A percentile compares a stretch with the other conserved stretches of the same genome.
These are phyloP conservation scores for Paguma larvata DNA, from an alignment of 2,797 vertebrate species.

Conservation along the genomic window DNA sequence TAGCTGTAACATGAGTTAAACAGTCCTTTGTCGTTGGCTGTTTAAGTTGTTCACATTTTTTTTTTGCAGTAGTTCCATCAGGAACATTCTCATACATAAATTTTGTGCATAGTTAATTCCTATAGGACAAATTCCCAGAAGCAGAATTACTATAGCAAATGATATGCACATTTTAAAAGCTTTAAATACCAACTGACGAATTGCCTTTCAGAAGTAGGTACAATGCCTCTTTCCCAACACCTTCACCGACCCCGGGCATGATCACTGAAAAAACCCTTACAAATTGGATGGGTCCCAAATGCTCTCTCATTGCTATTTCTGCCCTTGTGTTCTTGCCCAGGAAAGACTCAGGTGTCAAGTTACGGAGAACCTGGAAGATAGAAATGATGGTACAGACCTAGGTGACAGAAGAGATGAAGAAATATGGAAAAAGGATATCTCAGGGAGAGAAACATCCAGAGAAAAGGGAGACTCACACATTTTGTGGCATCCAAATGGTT, in stretches of 20 bases:
- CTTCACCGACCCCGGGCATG: not conserved
- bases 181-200: slow-evolving; percentile 61
- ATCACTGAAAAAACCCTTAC: slow-evolving; percentile 22
- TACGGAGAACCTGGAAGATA: slow-evolving; percentile 51
- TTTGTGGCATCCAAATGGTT: slow-evolving; percentile 50
- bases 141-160: slow-evolving; percentile 69
- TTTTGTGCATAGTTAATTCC: slow-evolving; percentile 70
- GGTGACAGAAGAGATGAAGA: slow-evolving; percentile 56
- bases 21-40: slow-evolving; percentile 50
- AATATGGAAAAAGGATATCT: not conserved
- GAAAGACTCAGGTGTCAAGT: slow-evolving; percentile 33
- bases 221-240: not conserved
- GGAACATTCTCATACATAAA: slow-evolving; percentile 70
- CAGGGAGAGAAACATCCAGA: slow-evolving; percentile 26
- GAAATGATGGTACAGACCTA: slow-evolving; percentile 35
- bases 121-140: slow-evolving; percentile 76
- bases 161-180: slow-evolving; percentile 65
- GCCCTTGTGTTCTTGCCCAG: slow-evolving; percentile 27
- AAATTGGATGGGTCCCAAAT: not conserved
- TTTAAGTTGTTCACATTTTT: slow-evolving; percentile 58
- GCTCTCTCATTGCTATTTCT: slow-evolving; percentile 58
- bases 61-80: slow-evolving; percentile 47
- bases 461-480: not conserved
- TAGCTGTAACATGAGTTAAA: slow-evolving; percentile 60
- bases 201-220: slow-evolving; percentile 28